Evolutionary conservation across 2,888 invertebrate genomes (phyloP), one percentile per base, ranked within the genome.

Genomic region (Pheosia tremula): DNA sequence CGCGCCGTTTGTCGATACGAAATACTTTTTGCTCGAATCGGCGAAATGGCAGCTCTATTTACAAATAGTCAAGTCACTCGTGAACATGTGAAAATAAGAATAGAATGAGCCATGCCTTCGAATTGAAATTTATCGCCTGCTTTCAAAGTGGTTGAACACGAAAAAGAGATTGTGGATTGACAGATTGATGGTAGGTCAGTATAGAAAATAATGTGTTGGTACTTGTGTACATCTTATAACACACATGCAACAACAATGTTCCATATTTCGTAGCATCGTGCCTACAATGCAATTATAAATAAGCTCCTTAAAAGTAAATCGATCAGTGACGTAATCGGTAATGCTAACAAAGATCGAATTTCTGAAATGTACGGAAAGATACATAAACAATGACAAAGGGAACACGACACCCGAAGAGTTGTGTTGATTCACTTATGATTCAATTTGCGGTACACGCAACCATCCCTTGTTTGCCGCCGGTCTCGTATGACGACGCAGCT

Each of bases 401-500:
- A 56, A 64, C 60, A 58, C 62, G 64, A 64, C 60, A 58, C 58
- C 24, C 60, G 57, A 38, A 36, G 13, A 52, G 41, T 53, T 59
- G 66, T 56, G 75, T 72, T 75, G 77, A 80, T 72, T 81, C 82
- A 80, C 68, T 72, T 73, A 75, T 78, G 77, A 80, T 79, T 79
- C 78, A 79, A 79, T 83, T 78, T 68, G 69, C 62, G 67, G 67
- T 60, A 60, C 63, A 67, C 66, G 67, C 66, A 62, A 66, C 68
- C 71, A 74, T 65, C 74, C 77, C 77, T 68, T 66, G 61, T 66
- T 38, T 66, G 62, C 54, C 11, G 5, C 52, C 37, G 38, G 53
- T 45, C 56, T 57, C 59, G 41, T 11, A 55, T 72, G 70, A 72
- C 63, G 65, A 58, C 24, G 59, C 62, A 63, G 74, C 64, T 64